Conservation (phyloP, 2,797 vertebrate genomes). For the Thalassophryne amazonica region DNA sequence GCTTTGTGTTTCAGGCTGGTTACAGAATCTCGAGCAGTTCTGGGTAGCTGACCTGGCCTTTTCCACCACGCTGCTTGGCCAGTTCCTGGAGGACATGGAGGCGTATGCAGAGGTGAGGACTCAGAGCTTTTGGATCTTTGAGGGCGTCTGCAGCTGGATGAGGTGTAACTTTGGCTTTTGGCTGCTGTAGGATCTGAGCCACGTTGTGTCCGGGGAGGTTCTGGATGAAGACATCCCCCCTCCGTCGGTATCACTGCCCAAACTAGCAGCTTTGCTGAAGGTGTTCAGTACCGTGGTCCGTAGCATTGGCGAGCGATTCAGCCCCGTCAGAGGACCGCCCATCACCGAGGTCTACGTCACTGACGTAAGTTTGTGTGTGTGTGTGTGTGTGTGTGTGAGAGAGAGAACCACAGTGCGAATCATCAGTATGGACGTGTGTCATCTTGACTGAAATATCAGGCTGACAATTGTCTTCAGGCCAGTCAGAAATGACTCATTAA, state of each 20-base stretch:
- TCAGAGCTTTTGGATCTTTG: not conserved
- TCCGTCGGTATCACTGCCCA: conserved; percentile 93
- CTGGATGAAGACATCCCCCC: conserved; percentile 96
- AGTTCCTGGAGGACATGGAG: conserved; percentile 99
- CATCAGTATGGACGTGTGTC: too few species aligned
- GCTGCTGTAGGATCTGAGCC: conserved; percentile 95
- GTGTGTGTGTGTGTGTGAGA: too few species aligned
- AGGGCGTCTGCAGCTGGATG: too few species aligned
- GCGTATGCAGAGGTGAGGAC: conserved; percentile 91
- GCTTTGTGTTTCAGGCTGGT: conserved; percentile 83
- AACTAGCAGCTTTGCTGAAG: conserved; percentile 92
- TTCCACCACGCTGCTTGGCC: conserved; percentile 95
- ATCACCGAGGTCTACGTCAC: conserved; percentile 94
- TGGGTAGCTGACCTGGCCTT: conserved; percentile 98
- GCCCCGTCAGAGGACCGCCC: conserved; percentile 90
- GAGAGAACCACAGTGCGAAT: too few species aligned
- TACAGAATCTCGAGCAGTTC: conserved; percentile 98
- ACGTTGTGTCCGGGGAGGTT: conserved; percentile 87
- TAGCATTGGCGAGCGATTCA: conserved; percentile 96
- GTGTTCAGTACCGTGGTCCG: conserved; percentile 99
- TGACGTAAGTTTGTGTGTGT: conserved; percentile 83
- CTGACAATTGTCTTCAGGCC: too few species aligned
- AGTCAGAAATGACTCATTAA: too few species aligned
- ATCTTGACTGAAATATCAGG: too few species aligned
- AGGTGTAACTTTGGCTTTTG: not conserved